Evolutionary conservation across 2,797 vertebrate genomes (phyloP).

Genomic region (Argentina silus): DNA sequence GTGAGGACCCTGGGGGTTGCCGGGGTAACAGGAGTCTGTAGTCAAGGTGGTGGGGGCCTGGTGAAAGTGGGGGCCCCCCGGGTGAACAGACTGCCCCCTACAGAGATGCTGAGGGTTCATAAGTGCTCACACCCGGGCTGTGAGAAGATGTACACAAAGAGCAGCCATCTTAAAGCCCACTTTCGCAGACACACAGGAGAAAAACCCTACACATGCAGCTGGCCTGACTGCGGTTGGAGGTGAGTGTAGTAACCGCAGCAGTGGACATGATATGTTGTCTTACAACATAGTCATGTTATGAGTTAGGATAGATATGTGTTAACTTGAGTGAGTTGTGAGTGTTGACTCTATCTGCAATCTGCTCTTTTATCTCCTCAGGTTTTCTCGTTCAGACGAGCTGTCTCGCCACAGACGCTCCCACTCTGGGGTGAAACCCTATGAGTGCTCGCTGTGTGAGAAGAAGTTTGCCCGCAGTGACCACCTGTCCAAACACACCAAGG

Average conservation of each 20-base stretch:
- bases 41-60: conserved; percentile 40
- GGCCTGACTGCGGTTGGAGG: conserved; percentile 85
- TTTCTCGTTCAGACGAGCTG: conserved; percentile 81
- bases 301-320: neutral
- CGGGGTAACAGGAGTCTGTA: conserved; percentile 44
- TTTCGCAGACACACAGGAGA: conserved; percentile 82
- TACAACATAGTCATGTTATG: neutral
- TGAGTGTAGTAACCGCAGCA: conserved; percentile 34
- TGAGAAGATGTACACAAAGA: conserved; percentile 86
- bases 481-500: conserved; percentile 84
- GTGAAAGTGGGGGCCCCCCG: conserved; percentile 65
- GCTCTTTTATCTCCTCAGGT: conserved; percentile 69
- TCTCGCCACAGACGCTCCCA: conserved; percentile 83
- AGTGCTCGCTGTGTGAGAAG: conserved; percentile 81
- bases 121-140: conserved; percentile 84
- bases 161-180: conserved; percentile 84
- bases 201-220: conserved; percentile 83
- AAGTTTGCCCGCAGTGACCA: conserved; percentile 85
- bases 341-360: neutral
- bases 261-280: neutral
- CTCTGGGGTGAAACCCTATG: conserved; percentile 82
- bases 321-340: neutral
- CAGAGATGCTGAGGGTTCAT: conserved; percentile 76
- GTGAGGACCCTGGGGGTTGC: conserved; percentile 75
- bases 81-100: conserved; percentile 56